Conservation (phyloP, 2,113 vertebrate genomes). For the Anarhynchus alexandrinus region DNA sequence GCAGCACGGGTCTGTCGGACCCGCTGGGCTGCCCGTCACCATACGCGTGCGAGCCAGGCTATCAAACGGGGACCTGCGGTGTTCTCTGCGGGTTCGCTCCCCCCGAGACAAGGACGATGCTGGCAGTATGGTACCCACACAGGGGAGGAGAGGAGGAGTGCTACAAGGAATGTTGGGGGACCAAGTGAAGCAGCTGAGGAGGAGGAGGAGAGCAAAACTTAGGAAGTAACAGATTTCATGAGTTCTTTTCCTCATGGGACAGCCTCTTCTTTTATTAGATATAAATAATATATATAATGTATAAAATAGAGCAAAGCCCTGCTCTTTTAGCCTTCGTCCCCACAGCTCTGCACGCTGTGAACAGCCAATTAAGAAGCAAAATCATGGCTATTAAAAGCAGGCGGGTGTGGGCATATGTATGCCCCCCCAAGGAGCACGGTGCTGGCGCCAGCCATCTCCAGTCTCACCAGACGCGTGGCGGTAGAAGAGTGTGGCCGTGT, state of each 20-base stretch:
- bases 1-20: fast-evolving
- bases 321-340: background rate
- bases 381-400: background rate
- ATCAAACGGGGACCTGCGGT: fast-evolving
- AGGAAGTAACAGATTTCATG: background rate
- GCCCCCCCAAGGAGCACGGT: fast-evolving
- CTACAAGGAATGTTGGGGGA: background rate
- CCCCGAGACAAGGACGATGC: fast-evolving
- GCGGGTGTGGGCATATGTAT: background rate
- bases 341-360: background rate
- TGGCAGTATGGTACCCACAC: fast-evolving
- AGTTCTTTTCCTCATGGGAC: background rate
- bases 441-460: background rate
- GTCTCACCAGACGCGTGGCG: background rate
- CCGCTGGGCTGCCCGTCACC: fast-evolving
- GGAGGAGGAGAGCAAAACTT: background rate
- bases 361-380: background rate
- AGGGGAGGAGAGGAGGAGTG: background rate
- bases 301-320: background rate
- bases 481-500: background rate
- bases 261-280: background rate
- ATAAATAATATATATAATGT: background rate
- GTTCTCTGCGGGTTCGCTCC: fast-evolving
- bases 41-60: fast-evolving
- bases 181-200: background rate